Evolutionary conservation across 2,888 invertebrate species (phyloP), one percentile per base, ranked within the genome.

Genomic region (Drosophila macrothrix): DNA sequence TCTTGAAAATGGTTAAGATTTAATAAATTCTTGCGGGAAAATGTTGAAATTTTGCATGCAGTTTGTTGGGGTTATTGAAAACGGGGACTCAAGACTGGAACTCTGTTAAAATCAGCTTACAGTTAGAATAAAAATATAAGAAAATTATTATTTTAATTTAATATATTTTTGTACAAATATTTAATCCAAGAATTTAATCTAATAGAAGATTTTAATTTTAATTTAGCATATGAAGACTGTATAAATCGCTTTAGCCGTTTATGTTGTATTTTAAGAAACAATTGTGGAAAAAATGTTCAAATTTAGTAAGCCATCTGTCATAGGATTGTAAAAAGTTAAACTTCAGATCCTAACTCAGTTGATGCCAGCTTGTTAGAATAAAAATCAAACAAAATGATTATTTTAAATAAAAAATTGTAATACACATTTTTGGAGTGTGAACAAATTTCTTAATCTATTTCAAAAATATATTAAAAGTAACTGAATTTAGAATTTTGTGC

Each of bases 401-500:
- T 43, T 43, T 22, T 22, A 22, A 43, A 14, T 43, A 12, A 6
- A 3, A 46, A 14, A 7, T 14, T 22, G 3, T 22, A 14, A 46
- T 2, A 14, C 14, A 22, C 6, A 14, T 7, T 14, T 22, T 14
- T 14, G 7, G 14, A 22, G 4, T 4, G 14, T 14, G 2, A 14
- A 14, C 14, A 14, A 46, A 46, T 7, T 22, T 22, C 7, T 14
- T 14, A 22, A 46, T 22, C 7, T 22, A 14, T 46, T 46, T 46
- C 7, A 46, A 46, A 43, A 22, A 22, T 7, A 16, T 0, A 7
- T 14, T 46, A 46, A 22, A 41, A n/a, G n/a, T n/a, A n/a, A 41
- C 0, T 22, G n/a, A 0, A 22, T 7, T 7, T 46, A 0, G 14
- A 22, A 22, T 46, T 7, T 7, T 14, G 4, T 2, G 46, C 14